Conservation (phyloP, 2,888 invertebrate genomes). For the Temnothorax rugatulus region DNA sequence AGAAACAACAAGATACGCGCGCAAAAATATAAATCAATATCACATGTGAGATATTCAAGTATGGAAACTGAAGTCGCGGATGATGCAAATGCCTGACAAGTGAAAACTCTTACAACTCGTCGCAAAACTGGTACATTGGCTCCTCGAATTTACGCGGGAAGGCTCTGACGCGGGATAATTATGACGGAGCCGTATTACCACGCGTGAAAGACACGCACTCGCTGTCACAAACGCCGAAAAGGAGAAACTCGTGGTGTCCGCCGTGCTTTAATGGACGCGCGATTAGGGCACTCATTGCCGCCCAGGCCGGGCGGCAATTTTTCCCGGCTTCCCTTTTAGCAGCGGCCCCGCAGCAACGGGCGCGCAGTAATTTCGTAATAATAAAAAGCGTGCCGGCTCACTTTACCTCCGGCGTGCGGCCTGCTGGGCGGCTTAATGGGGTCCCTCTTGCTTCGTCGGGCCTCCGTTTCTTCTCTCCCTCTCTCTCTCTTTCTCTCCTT, state of each 20-base stretch:
- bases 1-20: background rate
- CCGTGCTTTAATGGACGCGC: constrained; percentile 65
- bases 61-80: background rate
- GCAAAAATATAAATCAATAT: background rate
- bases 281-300: constrained; percentile 73
- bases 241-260: constrained; percentile 28
- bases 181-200: constrained; percentile 8
- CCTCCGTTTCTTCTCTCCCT: constrained; percentile 72
- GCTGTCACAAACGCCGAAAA: constrained; percentile 32
- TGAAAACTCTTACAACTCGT: background rate
- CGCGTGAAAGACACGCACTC: constrained; percentile 25
- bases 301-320: constrained; percentile 64
- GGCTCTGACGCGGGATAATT: constrained; percentile 22
- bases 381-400: constrained; percentile 80
- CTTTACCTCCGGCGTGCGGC: constrained; percentile 76
- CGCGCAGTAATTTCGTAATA: constrained; percentile 80
- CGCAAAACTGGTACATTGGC: background rate
- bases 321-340: constrained; percentile 70
- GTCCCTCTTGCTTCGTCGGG: constrained; percentile 77
- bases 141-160: background rate
- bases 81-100: background rate
- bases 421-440: constrained; percentile 81
- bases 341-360: constrained; percentile 63
- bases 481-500: constrained; percentile 64
- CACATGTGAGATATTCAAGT: background rate